Evolutionary conservation across 2,113 vertebrate genomes (phyloP).

Genomic region (Bufo gargarizans): DNA sequence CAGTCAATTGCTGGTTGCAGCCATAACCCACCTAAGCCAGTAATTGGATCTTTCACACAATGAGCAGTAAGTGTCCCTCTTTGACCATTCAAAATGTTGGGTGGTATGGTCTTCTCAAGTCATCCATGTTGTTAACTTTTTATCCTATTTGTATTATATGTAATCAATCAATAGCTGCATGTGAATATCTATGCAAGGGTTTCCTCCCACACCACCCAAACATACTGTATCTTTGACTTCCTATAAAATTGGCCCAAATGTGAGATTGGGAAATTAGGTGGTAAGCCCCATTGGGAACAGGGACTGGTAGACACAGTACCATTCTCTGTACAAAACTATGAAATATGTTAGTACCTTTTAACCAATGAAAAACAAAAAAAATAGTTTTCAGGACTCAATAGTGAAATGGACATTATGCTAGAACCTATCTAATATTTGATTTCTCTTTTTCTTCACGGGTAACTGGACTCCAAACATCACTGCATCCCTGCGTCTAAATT

Average conservation of each 20-base stretch:
- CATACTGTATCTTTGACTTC: background rate
- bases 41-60: too few species aligned
- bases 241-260: background rate
- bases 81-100: too few species aligned
- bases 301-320: background rate
- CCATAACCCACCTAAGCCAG: too few species aligned
- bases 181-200: background rate
- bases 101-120: too few species aligned
- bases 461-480: constrained; percentile 54
- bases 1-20: too few species aligned
- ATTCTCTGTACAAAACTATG: background rate
- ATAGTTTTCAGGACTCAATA: background rate
- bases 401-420: constrained; percentile 40
- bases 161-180: too few species aligned
- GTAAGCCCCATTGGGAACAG: background rate
- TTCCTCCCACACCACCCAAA: background rate
- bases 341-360: background rate
- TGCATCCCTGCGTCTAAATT: constrained; percentile 51
- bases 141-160: too few species aligned
- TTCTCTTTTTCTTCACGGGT: constrained; percentile 46
- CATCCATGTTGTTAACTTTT: too few species aligned
- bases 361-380: too few species aligned
- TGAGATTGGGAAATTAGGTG: background rate
- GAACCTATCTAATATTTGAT: constrained; percentile 40
- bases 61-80: too few species aligned